A percentile compares a stretch with the other conserved stretches of the same genome.
These are phyloP conservation scores for Magallana nippona DNA, from an alignment of 2,888 invertebrate genomes.

Conservation along the genomic window DNA sequence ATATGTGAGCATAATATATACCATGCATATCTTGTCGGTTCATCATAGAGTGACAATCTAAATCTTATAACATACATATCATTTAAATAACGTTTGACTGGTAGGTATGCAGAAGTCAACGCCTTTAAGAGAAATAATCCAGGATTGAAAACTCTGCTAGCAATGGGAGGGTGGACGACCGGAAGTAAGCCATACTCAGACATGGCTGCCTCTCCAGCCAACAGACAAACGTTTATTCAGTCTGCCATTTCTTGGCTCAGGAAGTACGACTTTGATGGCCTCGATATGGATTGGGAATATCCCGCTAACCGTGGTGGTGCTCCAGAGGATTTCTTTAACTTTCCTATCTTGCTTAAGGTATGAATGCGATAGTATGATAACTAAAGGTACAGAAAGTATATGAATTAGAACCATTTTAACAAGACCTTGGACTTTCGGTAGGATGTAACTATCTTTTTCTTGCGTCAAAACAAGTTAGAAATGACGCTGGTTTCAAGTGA, in stretches of 20 bases:
- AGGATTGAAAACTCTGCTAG: slow-evolving; percentile 70
- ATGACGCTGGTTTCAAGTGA: too few species aligned
- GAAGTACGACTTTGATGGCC: slow-evolving; percentile 70
- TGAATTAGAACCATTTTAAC: too few species aligned
- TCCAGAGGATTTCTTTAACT: slow-evolving; percentile 66
- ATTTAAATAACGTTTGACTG: slow-evolving; percentile 4
- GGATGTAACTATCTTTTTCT: too few species aligned
- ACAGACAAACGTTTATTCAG: slow-evolving; percentile 64
- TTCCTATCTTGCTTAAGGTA: slow-evolving; percentile 66
- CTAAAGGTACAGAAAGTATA: too few species aligned
- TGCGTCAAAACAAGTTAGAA: too few species aligned
- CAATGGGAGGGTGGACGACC: slow-evolving; percentile 76
- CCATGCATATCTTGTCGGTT: too few species aligned
- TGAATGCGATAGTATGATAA: too few species aligned
- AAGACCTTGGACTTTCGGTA: too few species aligned
- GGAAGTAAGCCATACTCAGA: slow-evolving; percentile 66
- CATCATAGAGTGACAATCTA: too few species aligned
- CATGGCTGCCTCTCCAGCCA: slow-evolving; percentile 61
- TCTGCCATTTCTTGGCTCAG: slow-evolving; percentile 66
- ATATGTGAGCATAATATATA: too few species aligned
- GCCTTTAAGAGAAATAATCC: slow-evolving; percentile 66
- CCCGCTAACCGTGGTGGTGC: slow-evolving; percentile 72
- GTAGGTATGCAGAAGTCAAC: slow-evolving; percentile 67
- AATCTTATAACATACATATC: too few species aligned
- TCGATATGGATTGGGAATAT: slow-evolving; percentile 77